A percentile compares a stretch with the other conserved stretches of the same genome.
Conservation (phyloP, 2,797 vertebrate genomes). For the Melanotaenia pygmaea region DNA sequence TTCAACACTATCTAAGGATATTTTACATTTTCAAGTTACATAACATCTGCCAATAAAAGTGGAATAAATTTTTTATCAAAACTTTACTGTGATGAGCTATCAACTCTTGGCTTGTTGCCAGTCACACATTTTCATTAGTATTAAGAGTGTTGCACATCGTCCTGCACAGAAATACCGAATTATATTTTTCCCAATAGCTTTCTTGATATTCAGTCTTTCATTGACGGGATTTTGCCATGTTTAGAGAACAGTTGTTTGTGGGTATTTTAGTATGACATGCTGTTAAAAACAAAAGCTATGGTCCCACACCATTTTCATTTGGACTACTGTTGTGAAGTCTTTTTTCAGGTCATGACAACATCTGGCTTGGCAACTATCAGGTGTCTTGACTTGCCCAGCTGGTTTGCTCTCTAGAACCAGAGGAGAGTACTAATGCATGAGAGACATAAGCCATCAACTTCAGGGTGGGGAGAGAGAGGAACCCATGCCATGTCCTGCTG, state of each 20-base stretch:
- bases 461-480: constrained; percentile 52
- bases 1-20: neutral
- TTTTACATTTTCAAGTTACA: neutral
- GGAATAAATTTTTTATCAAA: neutral
- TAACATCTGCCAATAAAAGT: neutral
- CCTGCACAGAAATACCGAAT: neutral
- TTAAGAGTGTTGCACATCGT: neutral
- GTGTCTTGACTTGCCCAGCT: constrained; percentile 57
- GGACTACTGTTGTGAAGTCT: constrained; percentile 43
- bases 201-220: neutral
- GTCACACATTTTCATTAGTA: neutral
- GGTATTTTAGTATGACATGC: constrained; percentile 15
- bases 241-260: neutral
- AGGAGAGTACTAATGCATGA: constrained; percentile 59
- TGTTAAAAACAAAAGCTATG: constrained; percentile 14
- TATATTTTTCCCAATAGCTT: neutral
- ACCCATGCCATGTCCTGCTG: constrained; percentile 58
- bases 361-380: constrained; percentile 64
- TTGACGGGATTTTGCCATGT: neutral
- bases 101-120: neutral
- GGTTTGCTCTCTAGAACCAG: constrained; percentile 46
- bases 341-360: constrained; percentile 53
- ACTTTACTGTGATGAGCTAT: neutral
- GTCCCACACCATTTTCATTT: constrained; percentile 39
- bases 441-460: constrained; percentile 62